Evolutionary conservation across 2,888 invertebrate genomes (phyloP).

Genomic region (Podabrus alpinus): DNA sequence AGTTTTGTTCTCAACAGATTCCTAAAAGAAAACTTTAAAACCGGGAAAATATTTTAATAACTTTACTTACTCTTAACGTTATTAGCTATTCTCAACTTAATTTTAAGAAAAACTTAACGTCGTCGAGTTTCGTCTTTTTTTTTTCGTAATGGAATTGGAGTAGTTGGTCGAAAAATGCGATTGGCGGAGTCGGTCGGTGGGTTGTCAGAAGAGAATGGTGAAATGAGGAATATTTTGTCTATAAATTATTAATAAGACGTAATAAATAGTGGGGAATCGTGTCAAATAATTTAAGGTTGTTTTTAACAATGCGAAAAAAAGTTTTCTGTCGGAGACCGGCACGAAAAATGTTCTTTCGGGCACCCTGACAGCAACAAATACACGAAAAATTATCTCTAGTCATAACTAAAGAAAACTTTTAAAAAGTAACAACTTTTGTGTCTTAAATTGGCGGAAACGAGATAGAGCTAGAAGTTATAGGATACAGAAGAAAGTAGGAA

Average conservation of each 20-base stretch:
- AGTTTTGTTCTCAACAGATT: background rate
- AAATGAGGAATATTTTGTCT: conserved; percentile 4
- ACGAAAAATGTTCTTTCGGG: conserved; percentile 44
- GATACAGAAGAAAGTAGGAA: conserved; percentile 48
- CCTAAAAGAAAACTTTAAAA: background rate
- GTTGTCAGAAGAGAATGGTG: background rate
- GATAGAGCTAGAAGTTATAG: conserved; percentile 39
- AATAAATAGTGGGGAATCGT: conserved; percentile 35
- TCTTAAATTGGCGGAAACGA: conserved; percentile 48
- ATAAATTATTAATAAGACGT: conserved; percentile 34
- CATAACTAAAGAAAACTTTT: conserved; percentile 44
- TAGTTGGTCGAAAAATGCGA: background rate
- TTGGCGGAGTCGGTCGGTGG: background rate
- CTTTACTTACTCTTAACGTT: background rate
- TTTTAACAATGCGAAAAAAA: conserved; percentile 35
- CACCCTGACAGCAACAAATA: conserved; percentile 41
- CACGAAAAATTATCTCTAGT: conserved; percentile 48
- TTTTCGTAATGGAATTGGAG: background rate
- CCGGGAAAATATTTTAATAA: background rate
- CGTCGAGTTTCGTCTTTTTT: background rate
- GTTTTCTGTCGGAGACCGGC: conserved; percentile 40
- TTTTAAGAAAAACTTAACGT: background rate
- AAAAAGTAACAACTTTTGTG: conserved; percentile 47
- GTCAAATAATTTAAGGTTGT: conserved; percentile 40
- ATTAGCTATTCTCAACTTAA: background rate